A percentile compares a stretch with the other conserved stretches of the same genome.
These are phyloP conservation scores for Eclectus roratus DNA, from an alignment of 2,113 vertebrate genomes.

Conservation along the genomic window DNA sequence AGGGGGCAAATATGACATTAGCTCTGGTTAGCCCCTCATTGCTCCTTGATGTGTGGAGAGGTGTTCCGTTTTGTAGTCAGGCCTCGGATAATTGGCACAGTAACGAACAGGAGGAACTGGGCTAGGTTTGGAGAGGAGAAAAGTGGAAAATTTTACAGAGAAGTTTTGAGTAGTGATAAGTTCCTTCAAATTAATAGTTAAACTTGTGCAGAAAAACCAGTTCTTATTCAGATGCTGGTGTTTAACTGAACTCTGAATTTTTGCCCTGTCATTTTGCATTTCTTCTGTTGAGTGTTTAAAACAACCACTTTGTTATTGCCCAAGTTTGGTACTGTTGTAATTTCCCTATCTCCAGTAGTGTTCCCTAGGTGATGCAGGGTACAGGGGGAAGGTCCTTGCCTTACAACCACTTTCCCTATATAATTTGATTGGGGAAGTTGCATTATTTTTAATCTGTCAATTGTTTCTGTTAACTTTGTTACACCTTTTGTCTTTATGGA, in stretches of 20 bases:
- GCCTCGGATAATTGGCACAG: accelerated
- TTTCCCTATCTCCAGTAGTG: neutral
- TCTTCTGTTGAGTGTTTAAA: neutral
- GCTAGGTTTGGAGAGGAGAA: neutral
- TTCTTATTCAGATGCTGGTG: neutral
- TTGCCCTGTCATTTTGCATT: neutral
- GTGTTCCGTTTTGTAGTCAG: neutral
- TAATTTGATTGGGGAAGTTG: neutral
- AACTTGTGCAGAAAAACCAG: neutral
- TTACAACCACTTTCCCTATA: neutral
- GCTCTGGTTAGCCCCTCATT: neutral
- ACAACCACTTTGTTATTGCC: neutral
- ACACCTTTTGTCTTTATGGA: neutral
- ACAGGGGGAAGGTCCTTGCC: neutral
- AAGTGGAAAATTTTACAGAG: neutral
- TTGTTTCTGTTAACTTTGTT: neutral
- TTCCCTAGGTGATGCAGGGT: neutral
- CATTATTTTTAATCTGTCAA: neutral
- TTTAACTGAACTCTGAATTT: neutral
- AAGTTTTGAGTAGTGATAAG: neutral
- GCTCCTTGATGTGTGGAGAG: neutral
- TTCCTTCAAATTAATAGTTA: neutral
- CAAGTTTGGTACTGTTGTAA: neutral
- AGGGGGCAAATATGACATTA: neutral
- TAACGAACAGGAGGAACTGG: neutral